These are phyloP conservation scores for Alentia gelatinosa DNA, from an alignment of 2,888 invertebrate genomes.

Conservation along the genomic window DNA sequence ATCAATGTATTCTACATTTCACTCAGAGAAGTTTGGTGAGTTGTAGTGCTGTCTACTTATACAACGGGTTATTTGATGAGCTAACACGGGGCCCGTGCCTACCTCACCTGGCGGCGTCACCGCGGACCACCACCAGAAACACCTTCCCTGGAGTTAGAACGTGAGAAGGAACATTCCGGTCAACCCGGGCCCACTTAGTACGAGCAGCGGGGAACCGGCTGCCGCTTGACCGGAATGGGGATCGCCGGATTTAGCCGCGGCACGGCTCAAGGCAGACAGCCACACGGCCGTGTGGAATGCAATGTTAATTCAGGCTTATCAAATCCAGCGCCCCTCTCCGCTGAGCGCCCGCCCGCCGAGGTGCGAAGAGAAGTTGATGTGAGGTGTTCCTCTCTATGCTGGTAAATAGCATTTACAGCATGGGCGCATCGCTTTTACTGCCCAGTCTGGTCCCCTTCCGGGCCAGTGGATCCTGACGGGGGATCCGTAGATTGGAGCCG, in stretches of 20 bases:
- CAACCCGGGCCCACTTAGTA: too few species aligned
- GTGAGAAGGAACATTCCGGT: too few species aligned
- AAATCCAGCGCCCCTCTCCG: neutral
- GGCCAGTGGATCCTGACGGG: neutral
- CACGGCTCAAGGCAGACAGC: neutral
- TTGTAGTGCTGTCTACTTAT: neutral
- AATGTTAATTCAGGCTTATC: neutral
- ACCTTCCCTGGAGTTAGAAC: too few species aligned
- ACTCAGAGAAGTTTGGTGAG: neutral
- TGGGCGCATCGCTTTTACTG: neutral
- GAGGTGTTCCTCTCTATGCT: neutral
- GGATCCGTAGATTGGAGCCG: neutral
- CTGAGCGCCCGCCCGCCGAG: neutral
- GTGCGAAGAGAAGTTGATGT: neutral
- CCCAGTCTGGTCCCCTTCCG: neutral
- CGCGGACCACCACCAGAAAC: too few species aligned
- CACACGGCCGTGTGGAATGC: neutral
- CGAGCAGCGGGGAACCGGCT: neutral
- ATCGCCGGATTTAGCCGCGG: neutral
- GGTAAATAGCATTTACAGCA: neutral
- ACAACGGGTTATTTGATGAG: neutral
- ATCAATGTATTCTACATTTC: neutral
- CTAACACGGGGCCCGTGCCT: too few species aligned
- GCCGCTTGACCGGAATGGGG: neutral
- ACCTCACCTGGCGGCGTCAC: too few species aligned